These are phyloP conservation scores for Tryphoninae sp. DNA, from an alignment of 2,888 invertebrate species.

Conservation along the genomic window DNA sequence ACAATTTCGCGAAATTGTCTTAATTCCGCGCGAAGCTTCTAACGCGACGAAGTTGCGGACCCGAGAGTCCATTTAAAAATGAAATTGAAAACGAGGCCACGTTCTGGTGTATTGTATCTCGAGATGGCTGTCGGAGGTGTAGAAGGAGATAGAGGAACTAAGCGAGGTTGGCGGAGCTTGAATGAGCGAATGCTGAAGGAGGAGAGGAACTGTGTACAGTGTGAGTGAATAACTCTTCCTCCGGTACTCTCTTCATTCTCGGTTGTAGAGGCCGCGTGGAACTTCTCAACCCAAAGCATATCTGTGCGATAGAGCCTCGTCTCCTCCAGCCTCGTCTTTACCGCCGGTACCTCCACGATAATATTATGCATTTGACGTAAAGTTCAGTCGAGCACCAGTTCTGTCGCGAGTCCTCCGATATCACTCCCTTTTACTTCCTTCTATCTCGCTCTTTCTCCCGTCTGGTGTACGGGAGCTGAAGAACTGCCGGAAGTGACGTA, in stretches of 20 bases:
- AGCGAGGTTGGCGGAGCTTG: constrained; percentile 42
- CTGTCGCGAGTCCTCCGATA: constrained; percentile 56
- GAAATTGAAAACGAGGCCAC: constrained; percentile 63
- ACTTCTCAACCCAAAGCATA: constrained; percentile 53
- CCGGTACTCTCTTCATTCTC: constrained; percentile 7
- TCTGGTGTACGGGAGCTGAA: constrained; percentile 26
- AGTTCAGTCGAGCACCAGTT: constrained; percentile 61
- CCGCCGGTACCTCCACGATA: constrained; percentile 49
- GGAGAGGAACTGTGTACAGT: constrained; percentile 29
- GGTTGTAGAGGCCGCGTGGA: constrained; percentile 39
- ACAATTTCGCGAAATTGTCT: constrained; percentile 18
- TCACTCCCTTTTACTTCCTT: constrained; percentile 29
- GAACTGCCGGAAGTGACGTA: constrained; percentile 44
- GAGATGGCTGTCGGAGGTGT: not conserved
- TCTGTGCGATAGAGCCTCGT: constrained; percentile 54
- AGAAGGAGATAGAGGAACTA: constrained; percentile 43
- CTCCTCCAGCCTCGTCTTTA: constrained; percentile 51
- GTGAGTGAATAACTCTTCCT: constrained; percentile 47
- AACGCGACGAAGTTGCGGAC: constrained; percentile 22
- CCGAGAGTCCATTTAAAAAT: constrained; percentile 58
- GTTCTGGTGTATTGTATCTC: constrained; percentile 56
- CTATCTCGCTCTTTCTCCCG: constrained; percentile 22
- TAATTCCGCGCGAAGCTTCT: not conserved
- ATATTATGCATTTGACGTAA: constrained; percentile 67
- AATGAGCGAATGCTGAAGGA: constrained; percentile 54